Percentiles rank a stretch among this genome's conserved stretches.
Conservation (phyloP, 2,797 vertebrate species). For the Sparus aurata region DNA sequence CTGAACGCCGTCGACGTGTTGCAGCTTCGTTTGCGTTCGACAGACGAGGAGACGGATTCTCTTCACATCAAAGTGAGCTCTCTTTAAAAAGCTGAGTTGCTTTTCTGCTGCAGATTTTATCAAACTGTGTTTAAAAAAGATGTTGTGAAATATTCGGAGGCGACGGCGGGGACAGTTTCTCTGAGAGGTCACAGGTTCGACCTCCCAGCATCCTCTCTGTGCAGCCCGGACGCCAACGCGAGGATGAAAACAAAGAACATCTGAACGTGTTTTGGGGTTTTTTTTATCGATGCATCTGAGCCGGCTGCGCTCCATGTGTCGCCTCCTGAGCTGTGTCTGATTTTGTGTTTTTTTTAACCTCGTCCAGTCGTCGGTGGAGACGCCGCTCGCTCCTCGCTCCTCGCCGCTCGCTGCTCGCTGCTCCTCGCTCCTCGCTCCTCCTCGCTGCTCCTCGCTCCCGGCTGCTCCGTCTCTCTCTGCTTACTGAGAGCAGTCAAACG, state of each 20-base stretch:
- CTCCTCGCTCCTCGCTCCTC: conserved; percentile 24
- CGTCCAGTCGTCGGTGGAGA: not conserved
- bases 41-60: no score
- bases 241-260: no score
- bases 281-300: not conserved
- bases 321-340: not conserved
- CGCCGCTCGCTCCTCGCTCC: not conserved
- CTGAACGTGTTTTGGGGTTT: not conserved
- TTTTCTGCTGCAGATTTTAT: not conserved
- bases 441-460: conserved; percentile 24
- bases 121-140: not conserved
- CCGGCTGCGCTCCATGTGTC: not conserved
- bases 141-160: not conserved
- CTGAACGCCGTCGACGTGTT: not conserved
- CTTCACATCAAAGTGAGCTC: no score
- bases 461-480: conserved; percentile 33
- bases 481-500: conserved; percentile 64
- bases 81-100: not conserved
- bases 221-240: not conserved
- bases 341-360: not conserved
- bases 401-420: not conserved
- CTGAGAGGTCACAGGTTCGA: conserved; percentile 45
- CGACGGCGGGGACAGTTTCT: not conserved
- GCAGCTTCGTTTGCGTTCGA: no score
- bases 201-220: conserved; percentile 7